Percentiles rank a stretch among this genome's conserved stretches.
These are phyloP conservation scores for Gallinago stenura DNA, from an alignment of 2,797 vertebrate genomes.

Conservation along the genomic window DNA sequence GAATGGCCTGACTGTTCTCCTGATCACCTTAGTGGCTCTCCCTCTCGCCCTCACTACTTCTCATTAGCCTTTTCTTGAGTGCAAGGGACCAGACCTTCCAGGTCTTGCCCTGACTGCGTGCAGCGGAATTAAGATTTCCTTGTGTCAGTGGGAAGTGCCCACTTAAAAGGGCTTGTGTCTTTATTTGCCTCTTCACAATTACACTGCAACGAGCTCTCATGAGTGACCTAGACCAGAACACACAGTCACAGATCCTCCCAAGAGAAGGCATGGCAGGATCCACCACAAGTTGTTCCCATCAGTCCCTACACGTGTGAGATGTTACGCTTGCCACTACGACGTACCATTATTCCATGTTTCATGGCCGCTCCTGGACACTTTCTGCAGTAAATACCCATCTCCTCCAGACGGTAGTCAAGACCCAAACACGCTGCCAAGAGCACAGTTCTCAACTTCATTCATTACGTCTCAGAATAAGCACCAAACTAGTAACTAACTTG, in stretches of 20 bases:
- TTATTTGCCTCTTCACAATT: neutral
- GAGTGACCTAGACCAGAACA: fast-evolving
- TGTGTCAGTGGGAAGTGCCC: fast-evolving
- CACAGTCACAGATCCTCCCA: fast-evolving
- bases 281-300: fast-evolving
- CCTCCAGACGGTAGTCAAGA: no score
- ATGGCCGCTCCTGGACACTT: neutral
- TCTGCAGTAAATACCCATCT: neutral
- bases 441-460: neutral
- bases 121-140: neutral
- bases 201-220: fast-evolving
- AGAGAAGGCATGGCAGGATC: neutral
- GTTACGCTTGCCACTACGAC: fast-evolving
- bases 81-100: neutral
- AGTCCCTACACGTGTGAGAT: fast-evolving
- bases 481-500: neutral
- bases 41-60: no score
- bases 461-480: neutral
- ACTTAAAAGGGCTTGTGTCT: fast-evolving
- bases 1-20: neutral
- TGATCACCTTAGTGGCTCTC: neutral
- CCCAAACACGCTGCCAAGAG: neutral
- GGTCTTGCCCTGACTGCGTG: neutral
- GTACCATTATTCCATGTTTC: neutral
- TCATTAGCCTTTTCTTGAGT: neutral